phyloP scores from a whole-genome alignment of 2,113 vertebrate genomes.

The Dasyprocta punctata region DNA sequence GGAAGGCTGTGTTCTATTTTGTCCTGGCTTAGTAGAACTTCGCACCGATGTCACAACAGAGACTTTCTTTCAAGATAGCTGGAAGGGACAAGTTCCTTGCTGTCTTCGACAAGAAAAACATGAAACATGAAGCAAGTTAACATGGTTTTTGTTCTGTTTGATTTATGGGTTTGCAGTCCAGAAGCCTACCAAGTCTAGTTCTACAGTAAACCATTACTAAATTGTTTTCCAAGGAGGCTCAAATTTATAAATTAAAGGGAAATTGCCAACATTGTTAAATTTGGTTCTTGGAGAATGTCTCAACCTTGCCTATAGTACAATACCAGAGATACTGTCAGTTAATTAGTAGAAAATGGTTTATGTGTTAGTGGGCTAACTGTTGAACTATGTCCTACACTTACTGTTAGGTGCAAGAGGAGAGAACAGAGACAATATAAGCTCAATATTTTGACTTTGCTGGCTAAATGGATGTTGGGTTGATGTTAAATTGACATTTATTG shows the following conservation, averaged over 20 bases:
- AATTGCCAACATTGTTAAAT: conserved; percentile 1
- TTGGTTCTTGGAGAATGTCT: background rate
- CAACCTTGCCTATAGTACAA: background rate
- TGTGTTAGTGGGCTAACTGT: background rate
- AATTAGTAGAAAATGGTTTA: background rate
- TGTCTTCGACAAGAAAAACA: background rate
- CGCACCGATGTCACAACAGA: background rate
- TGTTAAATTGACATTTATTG: background rate
- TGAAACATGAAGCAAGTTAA: background rate
- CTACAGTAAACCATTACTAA: background rate
- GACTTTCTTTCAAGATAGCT: background rate
- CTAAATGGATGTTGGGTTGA: background rate
- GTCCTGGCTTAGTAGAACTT: background rate
- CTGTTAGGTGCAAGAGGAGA: background rate
- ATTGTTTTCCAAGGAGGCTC: background rate
- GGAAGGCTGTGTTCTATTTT: background rate
- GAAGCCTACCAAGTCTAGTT: background rate
- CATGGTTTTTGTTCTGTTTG: background rate
- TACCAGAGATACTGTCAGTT: background rate
- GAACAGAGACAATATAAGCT: background rate
- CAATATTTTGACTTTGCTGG: background rate
- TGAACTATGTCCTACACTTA: background rate
- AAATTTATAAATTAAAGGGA: conserved; percentile 20
- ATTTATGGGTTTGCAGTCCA: background rate
- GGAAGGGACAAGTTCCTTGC: background rate